phyloP scores from a whole-genome alignment of 2,797 vertebrate species.

The Gastrophryne carolinensis region DNA sequence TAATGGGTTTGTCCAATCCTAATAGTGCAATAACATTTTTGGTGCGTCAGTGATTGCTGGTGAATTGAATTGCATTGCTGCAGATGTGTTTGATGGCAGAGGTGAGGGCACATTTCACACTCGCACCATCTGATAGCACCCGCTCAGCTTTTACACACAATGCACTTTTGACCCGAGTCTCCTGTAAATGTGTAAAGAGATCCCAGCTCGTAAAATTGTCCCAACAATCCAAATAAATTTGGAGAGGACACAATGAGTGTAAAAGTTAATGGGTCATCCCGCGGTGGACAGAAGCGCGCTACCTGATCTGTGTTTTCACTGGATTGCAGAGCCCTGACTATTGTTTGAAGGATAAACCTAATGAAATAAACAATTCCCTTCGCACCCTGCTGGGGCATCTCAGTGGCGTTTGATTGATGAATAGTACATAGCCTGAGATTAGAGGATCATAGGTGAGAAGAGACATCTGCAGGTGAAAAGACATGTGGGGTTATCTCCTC shows the following conservation, averaged over 20 bases:
- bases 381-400: not conserved
- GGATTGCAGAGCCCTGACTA: conserved; percentile 2
- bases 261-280: not conserved
- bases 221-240: conserved; percentile 10
- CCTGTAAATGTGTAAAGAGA: conserved; percentile 9
- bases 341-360: conserved; percentile 17
- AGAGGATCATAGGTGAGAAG: not conserved
- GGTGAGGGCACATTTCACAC: conserved; percentile 10
- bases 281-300: not conserved
- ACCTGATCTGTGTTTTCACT: conserved; percentile 25
- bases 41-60: not conserved
- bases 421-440: not conserved
- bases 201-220: not conserved
- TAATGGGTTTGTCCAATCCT: too few relatives aligned
- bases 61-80: not conserved
- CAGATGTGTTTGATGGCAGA: not conserved
- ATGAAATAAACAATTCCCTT: conserved; percentile 19
- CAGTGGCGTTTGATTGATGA: conserved; percentile 8
- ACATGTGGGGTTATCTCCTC: not conserved
- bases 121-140: conserved; percentile 9
- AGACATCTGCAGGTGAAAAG: not conserved
- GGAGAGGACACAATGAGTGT: not conserved
- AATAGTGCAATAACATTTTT: too few relatives aligned
- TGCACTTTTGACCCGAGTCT: conserved; percentile 20
- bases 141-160: conserved; percentile 1